Evolutionary conservation across 2,888 invertebrate genomes (phyloP).

Genomic region (Cosmorhoe ocellata): DNA sequence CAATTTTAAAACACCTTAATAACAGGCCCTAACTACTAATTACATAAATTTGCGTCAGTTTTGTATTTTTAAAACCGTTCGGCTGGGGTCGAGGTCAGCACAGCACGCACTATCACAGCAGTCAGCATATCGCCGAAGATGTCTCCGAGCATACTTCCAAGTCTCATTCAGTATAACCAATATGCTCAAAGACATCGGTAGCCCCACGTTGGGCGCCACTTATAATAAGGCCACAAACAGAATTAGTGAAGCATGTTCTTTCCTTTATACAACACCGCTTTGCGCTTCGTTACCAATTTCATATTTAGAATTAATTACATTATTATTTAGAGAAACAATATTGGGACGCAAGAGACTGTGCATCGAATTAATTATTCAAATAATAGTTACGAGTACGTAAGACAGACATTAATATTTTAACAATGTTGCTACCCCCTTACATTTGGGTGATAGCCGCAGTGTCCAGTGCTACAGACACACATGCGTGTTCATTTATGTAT

Average conservation of each 20-base stretch:
- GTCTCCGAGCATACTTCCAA: slow-evolving; percentile 41
- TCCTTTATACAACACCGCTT: slow-evolving; percentile 56
- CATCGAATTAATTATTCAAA: slow-evolving; percentile 37
- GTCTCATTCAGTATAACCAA: slow-evolving; percentile 15
- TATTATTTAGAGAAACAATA: slow-evolving; percentile 37
- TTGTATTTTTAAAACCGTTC: slow-evolving; percentile 53
- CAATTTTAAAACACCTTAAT: slow-evolving; percentile 54
- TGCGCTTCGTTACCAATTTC: slow-evolving; percentile 55
- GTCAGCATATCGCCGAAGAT: slow-evolving; percentile 56
- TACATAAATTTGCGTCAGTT: slow-evolving; percentile 35
- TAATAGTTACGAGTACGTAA: slow-evolving; percentile 15
- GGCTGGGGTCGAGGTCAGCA: slow-evolving; percentile 63
- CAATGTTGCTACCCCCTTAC: not conserved
- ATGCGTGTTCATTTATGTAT: no score
- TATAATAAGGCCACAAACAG: slow-evolving; percentile 79
- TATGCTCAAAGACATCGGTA: slow-evolving; percentile 50
- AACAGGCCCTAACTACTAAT: slow-evolving; percentile 62
- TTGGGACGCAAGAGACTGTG: slow-evolving; percentile 68
- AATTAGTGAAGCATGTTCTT: slow-evolving; percentile 67
- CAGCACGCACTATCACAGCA: slow-evolving; percentile 80
- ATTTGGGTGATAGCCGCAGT: slow-evolving; percentile 4
- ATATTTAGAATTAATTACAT: slow-evolving; percentile 43
- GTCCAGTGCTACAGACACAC: not conserved
- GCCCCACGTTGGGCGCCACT: slow-evolving; percentile 68
- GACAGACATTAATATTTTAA: slow-evolving; percentile 18